These are phyloP conservation scores for Augochlorella aurata DNA, from an alignment of 2,888 invertebrate genomes.

Conservation along the genomic window DNA sequence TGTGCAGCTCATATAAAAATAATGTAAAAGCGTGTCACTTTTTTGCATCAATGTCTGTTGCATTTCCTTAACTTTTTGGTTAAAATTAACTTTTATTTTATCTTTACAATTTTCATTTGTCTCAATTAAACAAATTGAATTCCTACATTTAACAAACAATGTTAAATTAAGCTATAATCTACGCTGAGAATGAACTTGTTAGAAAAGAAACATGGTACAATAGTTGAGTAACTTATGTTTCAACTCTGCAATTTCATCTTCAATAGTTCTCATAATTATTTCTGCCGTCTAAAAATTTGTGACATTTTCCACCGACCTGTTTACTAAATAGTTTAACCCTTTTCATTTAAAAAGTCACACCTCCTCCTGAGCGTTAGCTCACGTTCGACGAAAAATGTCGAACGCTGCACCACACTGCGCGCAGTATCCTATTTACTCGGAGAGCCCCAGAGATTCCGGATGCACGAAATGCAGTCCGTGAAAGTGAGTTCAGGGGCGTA, in stretches of 20 bases:
- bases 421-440: slow-evolving; percentile 55
- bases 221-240: not conserved
- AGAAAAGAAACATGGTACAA: not conserved
- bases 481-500: slow-evolving; percentile 69
- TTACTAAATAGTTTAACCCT: not conserved
- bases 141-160: too few species aligned
- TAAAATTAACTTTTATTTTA: too few species aligned
- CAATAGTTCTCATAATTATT: not conserved
- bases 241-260: not conserved
- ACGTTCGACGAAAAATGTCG: not conserved
- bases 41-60: too few species aligned
- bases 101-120: too few species aligned
- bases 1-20: too few species aligned
- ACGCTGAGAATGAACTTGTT: not conserved
- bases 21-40: too few species aligned
- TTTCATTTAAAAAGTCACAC: not conserved
- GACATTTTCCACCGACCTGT: not conserved
- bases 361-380: too few species aligned
- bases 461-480: slow-evolving; percentile 66
- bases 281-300: not conserved
- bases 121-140: too few species aligned
- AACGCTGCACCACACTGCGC: not conserved
- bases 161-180: too few species aligned
- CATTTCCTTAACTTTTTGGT: too few species aligned
- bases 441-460: slow-evolving; percentile 64